Evolutionary conservation across 2,113 vertebrate species (phyloP), one percentile per base, ranked within the genome.

Genomic region (Indicator maculatus): DNA sequence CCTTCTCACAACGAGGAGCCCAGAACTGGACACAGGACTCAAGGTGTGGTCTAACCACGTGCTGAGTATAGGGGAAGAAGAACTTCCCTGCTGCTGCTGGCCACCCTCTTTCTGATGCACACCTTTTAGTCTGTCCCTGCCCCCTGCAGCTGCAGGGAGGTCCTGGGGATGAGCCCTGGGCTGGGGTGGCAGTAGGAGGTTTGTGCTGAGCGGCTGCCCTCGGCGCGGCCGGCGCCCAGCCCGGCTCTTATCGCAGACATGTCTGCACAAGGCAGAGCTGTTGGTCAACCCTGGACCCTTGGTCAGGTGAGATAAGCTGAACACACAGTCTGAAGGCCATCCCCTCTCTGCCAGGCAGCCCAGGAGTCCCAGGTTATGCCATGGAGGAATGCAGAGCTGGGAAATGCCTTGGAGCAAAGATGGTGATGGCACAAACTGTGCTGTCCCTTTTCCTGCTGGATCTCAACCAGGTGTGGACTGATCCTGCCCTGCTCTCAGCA

Each of bases 131-230:
- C 9, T 63, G 41, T 72, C 64, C 5, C 47, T 14, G 64, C 30
- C 70, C 39, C 38, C 55, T 3, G 4, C 31, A 12, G 26, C 7
- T 38, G 75, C 21, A 8, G 53, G 38, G 15, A 23, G 75, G 60
- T 4, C 20, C 16, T 0, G 3, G 53, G 66, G 70, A 39, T 4
- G 2, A 69, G 73, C 64, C 44, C 1, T 0, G 12, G 38, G 69
- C 60, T 5, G 56, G 6, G 60, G 36, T 16, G 27, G 27, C 84
- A 71, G 28, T 1, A 17, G 1, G 1, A 30, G 70, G 41, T 6
- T 63, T 1, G 1, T 0, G 0, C 1, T 58, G 77, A 50, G 73
- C 65, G 3, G 0, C 16, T 80, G 11, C 83, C 67, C 16, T 2
- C 4, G 5, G 33, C 3, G 0, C 50, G 36, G 86, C 86, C 30